phyloP scores from a whole-genome alignment of 2,797 vertebrate genomes.

The Zalophus californianus region DNA sequence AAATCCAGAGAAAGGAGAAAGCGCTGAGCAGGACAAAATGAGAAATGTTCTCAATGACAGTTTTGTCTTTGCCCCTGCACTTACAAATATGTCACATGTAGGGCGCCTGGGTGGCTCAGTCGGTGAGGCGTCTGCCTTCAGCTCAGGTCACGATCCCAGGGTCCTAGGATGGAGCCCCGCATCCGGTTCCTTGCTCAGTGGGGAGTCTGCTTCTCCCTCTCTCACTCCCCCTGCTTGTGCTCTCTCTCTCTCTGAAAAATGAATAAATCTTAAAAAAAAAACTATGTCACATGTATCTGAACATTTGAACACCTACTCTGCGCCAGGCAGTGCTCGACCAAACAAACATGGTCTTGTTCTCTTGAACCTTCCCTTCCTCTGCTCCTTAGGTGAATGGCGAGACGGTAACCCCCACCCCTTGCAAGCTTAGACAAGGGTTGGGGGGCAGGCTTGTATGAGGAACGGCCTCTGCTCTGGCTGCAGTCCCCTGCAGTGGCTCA shows the following conservation, averaged over 20 bases:
- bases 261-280: background rate
- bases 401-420: conserved; percentile 73
- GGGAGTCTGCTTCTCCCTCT: too few species aligned
- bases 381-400: conserved; percentile 80
- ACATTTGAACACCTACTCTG: background rate
- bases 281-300: background rate
- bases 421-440: background rate
- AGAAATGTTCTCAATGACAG: background rate
- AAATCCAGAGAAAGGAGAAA: background rate
- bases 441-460: conserved; percentile 38
- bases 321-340: background rate
- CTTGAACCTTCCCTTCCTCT: background rate
- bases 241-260: too few species aligned
- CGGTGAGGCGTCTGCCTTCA: too few species aligned
- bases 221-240: too few species aligned
- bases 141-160: too few species aligned
- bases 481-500: conserved; percentile 65
- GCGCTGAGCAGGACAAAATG: background rate
- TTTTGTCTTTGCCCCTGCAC: background rate
- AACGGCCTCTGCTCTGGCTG: conserved; percentile 58
- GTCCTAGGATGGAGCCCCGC: too few species aligned
- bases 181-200: too few species aligned
- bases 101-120: too few species aligned
- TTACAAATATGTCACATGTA: background rate
- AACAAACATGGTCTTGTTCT: background rate